Evolutionary conservation across 2,888 invertebrate species (phyloP), one percentile per base, ranked within the genome.

Genomic region (Scaptomyza polygonia): DNA sequence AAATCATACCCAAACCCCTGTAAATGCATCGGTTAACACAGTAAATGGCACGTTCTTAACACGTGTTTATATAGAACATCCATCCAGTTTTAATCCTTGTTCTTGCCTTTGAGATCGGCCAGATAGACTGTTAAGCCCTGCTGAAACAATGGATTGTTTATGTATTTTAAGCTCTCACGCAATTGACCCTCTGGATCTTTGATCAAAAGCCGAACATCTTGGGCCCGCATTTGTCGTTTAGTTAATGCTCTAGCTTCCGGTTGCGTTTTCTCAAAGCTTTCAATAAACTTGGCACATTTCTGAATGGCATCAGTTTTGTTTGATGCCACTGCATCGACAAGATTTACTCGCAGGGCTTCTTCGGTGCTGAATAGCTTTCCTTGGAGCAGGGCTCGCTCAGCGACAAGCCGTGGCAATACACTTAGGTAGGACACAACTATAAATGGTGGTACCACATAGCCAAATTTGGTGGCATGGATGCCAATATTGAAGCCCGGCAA

Each of bases 391-490:
- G 97, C 96, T 29, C 94, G 76, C 91, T 97, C 97, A 0, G 96
- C 93, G 47, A 94, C 92, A 72, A 96, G 77, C 11, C 92, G 91
- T 0, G 96, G 94, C 36, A 95, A 93, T 0, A 94, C 93, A 86
- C 95, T 94, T 27, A 90, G 90, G 92, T 95, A 93, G 0, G 94
- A 92, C 34, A 93, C 92, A 90, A 94, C 93, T 87, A 95, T 95
- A 96, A 96, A 97, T 59, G 92, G 92, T 0, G 97, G 96, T 1
- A 96, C 96, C 0, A 95, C 93, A 65, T 97, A 95, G 14, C 97
- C 97, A 47, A 98, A 92, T 58, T 95, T 94, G 0, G 97, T 96
- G 93, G 97, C 98, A 89, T 97, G 97, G 1, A 98, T 92, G 0
- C 97, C 98, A 58, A 97, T 97, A 9, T 93, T 94, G 81, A 93